phyloP scores from a whole-genome alignment of 1,140 invertebrate genomes.

The Pinna nobilis region DNA sequence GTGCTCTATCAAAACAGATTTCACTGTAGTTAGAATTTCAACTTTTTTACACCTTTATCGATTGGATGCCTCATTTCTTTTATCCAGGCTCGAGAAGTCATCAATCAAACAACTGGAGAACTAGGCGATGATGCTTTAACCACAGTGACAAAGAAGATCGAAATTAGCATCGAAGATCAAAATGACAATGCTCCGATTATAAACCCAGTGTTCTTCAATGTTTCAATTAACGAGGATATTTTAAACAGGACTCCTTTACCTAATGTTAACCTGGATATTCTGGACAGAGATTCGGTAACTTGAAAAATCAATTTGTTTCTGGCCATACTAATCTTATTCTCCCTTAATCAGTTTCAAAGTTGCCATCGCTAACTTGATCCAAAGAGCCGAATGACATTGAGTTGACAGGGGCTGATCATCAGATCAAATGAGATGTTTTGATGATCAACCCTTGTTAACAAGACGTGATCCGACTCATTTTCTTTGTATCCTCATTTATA shows the following conservation, averaged over 20 bases:
- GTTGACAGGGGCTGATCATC: not conserved
- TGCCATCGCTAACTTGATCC: no score
- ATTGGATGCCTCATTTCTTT: not conserved
- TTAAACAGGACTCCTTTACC: conserved; percentile 46
- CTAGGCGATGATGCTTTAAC: conserved; percentile 48
- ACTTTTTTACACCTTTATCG: no score
- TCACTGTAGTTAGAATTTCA: not conserved
- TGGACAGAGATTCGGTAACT: conserved; percentile 58
- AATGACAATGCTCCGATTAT: conserved; percentile 62
- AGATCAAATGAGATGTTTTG: not conserved
- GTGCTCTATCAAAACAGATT: no score
- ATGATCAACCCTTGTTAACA: not conserved
- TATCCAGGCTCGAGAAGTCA: conserved; percentile 57
- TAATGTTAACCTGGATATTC: conserved; percentile 50
- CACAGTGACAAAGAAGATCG: conserved; percentile 42
- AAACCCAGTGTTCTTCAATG: conserved; percentile 36
- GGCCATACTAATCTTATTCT: no score
- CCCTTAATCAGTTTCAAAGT: not conserved
- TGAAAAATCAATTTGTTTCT: no score
- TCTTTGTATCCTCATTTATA: no score
- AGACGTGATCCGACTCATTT: no score
- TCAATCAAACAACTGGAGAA: conserved; percentile 8
- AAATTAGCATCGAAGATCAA: conserved; percentile 52
- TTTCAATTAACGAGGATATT: conserved; percentile 51
- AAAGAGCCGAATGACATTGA: no score